Conservation (phyloP, 2,113 vertebrate genomes). For the Rhabdornis inornatus region DNA sequence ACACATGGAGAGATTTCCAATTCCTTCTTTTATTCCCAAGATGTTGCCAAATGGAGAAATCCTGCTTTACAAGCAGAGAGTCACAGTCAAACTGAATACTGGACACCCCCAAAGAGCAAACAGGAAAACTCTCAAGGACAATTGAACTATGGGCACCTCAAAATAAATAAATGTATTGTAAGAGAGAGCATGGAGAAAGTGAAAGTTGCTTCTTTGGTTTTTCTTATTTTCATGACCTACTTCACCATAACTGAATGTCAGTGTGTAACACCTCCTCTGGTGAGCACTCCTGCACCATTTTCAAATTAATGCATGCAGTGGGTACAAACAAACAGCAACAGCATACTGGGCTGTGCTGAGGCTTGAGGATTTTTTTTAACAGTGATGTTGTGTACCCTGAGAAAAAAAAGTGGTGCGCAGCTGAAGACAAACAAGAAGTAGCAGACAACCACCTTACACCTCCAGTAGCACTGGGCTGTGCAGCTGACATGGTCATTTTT, state of each 20-base stretch:
- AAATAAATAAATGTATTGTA: neutral
- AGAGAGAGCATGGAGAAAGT: neutral
- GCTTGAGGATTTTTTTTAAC: neutral
- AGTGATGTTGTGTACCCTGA: neutral
- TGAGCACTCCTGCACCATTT: neutral
- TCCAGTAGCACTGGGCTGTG: neutral
- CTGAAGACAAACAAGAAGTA: neutral
- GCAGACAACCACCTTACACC: neutral
- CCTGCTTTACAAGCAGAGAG: neutral
- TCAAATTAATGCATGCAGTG: neutral
- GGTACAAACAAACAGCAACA: neutral
- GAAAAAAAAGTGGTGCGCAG: neutral
- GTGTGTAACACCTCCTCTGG: neutral
- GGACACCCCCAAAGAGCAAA: neutral
- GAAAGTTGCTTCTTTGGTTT: neutral
- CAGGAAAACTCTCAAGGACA: neutral
- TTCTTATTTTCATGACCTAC: neutral
- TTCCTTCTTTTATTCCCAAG: neutral
- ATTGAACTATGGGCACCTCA: neutral
- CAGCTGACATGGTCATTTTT: neutral
- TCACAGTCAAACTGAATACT: neutral
- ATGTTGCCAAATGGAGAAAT: neutral
- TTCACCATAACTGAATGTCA: neutral
- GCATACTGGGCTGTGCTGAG: fast-evolving
- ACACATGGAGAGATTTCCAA: neutral